Percentiles rank a stretch among this genome's conserved stretches.
Evolutionary conservation across 2,888 invertebrate genomes (phyloP).

Genomic region (Cancer borealis): DNA sequence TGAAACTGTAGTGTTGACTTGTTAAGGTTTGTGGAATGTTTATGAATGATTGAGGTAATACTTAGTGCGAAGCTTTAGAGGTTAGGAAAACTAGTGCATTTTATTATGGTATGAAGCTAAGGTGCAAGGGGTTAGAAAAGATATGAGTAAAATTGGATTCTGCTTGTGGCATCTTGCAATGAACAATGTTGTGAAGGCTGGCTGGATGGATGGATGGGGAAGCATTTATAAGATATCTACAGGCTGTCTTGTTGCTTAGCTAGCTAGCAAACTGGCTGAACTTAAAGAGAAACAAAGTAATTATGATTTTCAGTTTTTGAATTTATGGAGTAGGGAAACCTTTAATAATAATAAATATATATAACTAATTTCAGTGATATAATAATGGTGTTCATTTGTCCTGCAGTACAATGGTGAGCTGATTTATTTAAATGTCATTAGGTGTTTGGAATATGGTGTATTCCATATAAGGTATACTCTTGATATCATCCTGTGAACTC

Average conservation of each 20-base stretch:
- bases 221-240: neutral
- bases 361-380: neutral
- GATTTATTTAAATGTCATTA: neutral
- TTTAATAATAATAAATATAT: neutral
- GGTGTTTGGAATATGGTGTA: neutral
- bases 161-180: neutral
- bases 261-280: neutral
- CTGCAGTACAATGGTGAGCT: neutral
- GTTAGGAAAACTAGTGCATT: neutral
- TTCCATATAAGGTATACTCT: neutral
- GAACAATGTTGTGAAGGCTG: neutral
- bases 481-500: neutral
- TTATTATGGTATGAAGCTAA: neutral
- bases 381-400: neutral
- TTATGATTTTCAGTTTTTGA: no score
- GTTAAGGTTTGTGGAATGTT: neutral
- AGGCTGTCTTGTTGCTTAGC: neutral
- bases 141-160: neutral
- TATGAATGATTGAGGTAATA: neutral
- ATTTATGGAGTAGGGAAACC: neutral
- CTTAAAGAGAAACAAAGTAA: neutral
- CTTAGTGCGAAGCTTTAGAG: neutral
- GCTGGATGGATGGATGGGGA: neutral
- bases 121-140: neutral
- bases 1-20: neutral